These are phyloP conservation scores for Electrona antarctica DNA, from an alignment of 2,113 vertebrate species.

Conservation along the genomic window DNA sequence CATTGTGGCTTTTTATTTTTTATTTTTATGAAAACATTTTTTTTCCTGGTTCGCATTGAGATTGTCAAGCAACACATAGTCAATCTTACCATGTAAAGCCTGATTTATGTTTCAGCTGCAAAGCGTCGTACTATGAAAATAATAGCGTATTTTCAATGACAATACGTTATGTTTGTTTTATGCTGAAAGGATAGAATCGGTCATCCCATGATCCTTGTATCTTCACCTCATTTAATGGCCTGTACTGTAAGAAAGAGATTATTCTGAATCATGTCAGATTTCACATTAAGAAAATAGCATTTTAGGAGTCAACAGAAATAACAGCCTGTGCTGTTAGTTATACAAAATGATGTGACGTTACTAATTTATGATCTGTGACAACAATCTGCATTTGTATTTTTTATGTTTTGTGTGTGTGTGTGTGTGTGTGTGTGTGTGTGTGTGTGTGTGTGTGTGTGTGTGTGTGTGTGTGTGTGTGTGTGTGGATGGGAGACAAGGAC, in stretches of 20 bases:
- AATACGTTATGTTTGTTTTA: too few relatives aligned
- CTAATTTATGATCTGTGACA: slow-evolving; percentile 66
- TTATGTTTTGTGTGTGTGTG: slow-evolving; percentile 47
- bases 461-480: slow-evolving; percentile 32
- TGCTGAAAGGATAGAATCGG: slow-evolving; percentile 35
- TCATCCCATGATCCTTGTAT: not conserved
- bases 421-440: slow-evolving; percentile 10
- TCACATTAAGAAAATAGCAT: slow-evolving; percentile 47
- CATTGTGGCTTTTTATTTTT: not conserved
- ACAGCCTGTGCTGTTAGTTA: slow-evolving; percentile 34
- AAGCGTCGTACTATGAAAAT: too few relatives aligned
- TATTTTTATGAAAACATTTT: not conserved
- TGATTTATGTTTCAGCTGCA: too few relatives aligned
- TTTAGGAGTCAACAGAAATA: slow-evolving; percentile 43
- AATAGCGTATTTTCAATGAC: too few relatives aligned
- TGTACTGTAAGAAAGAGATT: slow-evolving; percentile 4
- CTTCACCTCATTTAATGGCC: slow-evolving; percentile 16
- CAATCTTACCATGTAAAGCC: slow-evolving; percentile 1
- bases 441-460: slow-evolving; percentile 12
- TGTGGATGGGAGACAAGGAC: slow-evolving; percentile 20
- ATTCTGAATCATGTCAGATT: slow-evolving; percentile 36
- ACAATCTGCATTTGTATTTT: slow-evolving; percentile 49
- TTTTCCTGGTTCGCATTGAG: slow-evolving; percentile 17
- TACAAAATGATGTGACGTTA: slow-evolving; percentile 58
- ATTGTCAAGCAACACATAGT: slow-evolving; percentile 14